phyloP scores from a whole-genome alignment of 2,888 invertebrate genomes.

The Orthonychiurus folsomi region DNA sequence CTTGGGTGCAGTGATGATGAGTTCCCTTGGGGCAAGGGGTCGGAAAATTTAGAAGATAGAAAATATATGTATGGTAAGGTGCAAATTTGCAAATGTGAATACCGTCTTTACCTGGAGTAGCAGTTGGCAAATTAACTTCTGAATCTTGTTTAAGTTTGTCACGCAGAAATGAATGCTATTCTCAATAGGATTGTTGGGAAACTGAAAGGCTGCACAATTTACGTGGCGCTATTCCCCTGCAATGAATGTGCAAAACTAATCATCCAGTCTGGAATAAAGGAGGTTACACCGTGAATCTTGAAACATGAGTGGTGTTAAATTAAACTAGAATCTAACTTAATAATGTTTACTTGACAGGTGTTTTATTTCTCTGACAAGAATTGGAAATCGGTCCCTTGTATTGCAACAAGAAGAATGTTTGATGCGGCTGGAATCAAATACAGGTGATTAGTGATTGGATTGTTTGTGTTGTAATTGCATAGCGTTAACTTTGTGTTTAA shows the following conservation, averaged over 20 bases:
- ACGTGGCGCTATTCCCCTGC: constrained; percentile 87
- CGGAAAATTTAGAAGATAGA: constrained; percentile 54
- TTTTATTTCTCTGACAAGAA: constrained; percentile 77
- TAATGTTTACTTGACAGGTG: constrained; percentile 44
- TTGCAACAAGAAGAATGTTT: constrained; percentile 74
- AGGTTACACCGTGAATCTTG: constrained; percentile 41
- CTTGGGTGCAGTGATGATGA: constrained; percentile 75
- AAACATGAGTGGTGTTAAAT: not conserved
- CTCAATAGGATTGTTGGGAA: constrained; percentile 75
- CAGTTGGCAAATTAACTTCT: constrained; percentile 4
- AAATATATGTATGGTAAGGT: constrained; percentile 80
- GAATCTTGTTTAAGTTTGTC: constrained; percentile 64
- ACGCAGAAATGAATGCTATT: constrained; percentile 96
- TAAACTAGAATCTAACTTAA: constrained; percentile 6
- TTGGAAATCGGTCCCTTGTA: constrained; percentile 55
- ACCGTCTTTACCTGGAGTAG: not conserved
- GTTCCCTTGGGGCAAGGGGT: constrained; percentile 77
- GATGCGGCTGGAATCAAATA: constrained; percentile 64
- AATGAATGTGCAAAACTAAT: constrained; percentile 96
- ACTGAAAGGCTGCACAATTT: constrained; percentile 70
- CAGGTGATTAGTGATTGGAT: constrained; percentile 47
- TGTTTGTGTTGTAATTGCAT: constrained; percentile 16
- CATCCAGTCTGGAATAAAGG: constrained; percentile 80
- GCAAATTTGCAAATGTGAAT: not conserved
- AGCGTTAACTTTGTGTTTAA: too few species aligned